Base-by-base conservation (phyloP, 2,888 invertebrate species). In the Drosophila putrida region DNA sequence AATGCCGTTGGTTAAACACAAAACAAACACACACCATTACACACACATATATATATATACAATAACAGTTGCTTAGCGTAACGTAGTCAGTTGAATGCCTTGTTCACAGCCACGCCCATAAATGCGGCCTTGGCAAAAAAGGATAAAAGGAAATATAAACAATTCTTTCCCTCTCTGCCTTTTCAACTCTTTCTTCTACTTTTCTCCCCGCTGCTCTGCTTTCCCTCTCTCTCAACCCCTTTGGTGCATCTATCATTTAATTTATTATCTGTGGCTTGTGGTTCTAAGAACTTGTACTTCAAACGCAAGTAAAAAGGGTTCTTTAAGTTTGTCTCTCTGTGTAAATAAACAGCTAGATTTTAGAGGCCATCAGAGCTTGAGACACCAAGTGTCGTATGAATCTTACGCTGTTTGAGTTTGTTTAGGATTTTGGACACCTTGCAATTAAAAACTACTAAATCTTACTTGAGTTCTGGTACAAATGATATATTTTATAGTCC, bases 21-120 rank as follows among this genome's bases (percentile, higher is more conserved):
- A 57, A 53, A 8, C 27, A 36, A 8, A 28, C 10, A 44, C 13
- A 59, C 10, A 28, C 13, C 6, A 4, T 8, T 11, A 57, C 28
- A 54, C 36, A 51, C 20, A 50, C 9, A n/a, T 38, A 55, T 38
- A 58, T n/a, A 51, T 15, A 9, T 46, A 6, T 46, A 43, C 15
- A 27, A 4, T 47, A 15, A 11, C 44, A 62, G 20, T 46, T 49
- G 60, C 25, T 57, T 44, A 39, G 44, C 25, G 44, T 35, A 57
- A 44, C 47, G 50, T 43, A 53, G 33, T 43, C 13, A 28, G 54
- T 36, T 51, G n/a, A 20, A 25, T 20, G 43, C 41, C 41, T 10
- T 31, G 27, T 20, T 58, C 4, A 41, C 20, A 41, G 57, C 55
- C 73, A 68, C 63, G 73, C 62, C 67, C 67, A 50, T 36, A 13